Conservation (phyloP, 2,888 invertebrate genomes). For the Drosophila mulleri region DNA sequence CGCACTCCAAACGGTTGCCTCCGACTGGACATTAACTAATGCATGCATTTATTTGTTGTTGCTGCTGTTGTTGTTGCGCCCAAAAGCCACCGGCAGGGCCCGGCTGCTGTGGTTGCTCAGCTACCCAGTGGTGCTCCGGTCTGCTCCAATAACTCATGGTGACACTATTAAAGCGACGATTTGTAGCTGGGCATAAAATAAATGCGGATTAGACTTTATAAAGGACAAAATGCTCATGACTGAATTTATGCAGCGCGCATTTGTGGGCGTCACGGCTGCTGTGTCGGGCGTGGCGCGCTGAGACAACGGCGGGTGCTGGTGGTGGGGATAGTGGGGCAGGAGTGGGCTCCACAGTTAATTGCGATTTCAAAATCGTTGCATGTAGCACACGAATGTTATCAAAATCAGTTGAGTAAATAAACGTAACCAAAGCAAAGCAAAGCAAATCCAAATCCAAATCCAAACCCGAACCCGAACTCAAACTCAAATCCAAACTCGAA, state of each 20-base stretch:
- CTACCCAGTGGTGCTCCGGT: background rate
- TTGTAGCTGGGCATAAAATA: conserved; percentile 85
- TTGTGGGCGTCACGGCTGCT: conserved; percentile 13
- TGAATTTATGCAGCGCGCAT: conserved; percentile 80
- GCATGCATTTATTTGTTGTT: conserved; percentile 73
- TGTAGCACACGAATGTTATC: conserved; percentile 82
- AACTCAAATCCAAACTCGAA: conserved; percentile 10
- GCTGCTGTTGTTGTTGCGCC: conserved; percentile 46
- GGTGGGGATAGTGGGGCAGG: background rate
- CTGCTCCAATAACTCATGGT: conserved; percentile 84
- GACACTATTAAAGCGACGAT: conserved; percentile 85
- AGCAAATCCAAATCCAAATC: conserved; percentile 4
- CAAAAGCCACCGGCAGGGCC: conserved; percentile 25
- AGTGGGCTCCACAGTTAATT: conserved; percentile 56
- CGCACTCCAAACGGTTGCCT: conserved; percentile 66
- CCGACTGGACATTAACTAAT: conserved; percentile 79
- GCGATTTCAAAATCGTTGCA: conserved; percentile 76
- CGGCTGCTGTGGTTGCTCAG: background rate
- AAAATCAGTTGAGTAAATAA: conserved; percentile 84
- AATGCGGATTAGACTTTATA: conserved; percentile 85
- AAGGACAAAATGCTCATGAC: conserved; percentile 85
- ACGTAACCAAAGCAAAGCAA: conserved; percentile 54
- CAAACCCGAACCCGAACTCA: conserved; percentile 19
- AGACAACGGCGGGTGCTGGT: background rate
- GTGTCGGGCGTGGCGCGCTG: conserved; percentile 45